Percentiles rank a stretch among this genome's conserved stretches.
Evolutionary conservation across 2,888 invertebrate species (phyloP).

Genomic region (Fissipunctia ypsillon): DNA sequence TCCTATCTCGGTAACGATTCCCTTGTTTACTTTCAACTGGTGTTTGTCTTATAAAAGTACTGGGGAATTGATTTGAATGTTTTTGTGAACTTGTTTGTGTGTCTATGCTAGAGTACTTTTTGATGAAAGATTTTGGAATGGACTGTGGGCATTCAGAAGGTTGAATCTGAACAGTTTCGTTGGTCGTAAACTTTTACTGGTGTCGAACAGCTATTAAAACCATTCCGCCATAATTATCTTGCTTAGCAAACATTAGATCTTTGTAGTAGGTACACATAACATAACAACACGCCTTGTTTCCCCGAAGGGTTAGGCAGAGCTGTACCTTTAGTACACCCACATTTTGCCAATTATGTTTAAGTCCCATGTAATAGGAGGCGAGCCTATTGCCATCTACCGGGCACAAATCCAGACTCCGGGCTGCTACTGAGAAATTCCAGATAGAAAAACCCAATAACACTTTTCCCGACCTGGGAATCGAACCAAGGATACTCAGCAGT

Average conservation of each 20-base stretch:
- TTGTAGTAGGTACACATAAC: not conserved
- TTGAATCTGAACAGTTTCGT: not conserved
- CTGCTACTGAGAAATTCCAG: no score
- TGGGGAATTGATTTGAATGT: constrained; percentile 30
- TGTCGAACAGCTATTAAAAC: not conserved
- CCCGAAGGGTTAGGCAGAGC: no score
- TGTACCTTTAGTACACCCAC: no score
- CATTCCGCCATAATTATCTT: not conserved
- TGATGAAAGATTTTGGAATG: constrained; percentile 23
- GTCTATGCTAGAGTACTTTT: not conserved
- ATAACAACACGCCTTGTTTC: no score
- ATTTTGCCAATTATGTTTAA: no score
- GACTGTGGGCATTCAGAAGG: not conserved
- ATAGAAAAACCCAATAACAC: no score
- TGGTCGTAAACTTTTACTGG: not conserved
- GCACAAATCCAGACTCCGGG: no score
- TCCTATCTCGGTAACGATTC: constrained; percentile 39
- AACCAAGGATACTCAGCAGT: no score
- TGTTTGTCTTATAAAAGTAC: constrained; percentile 47
- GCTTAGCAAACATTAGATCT: not conserved
- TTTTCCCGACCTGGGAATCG: no score
- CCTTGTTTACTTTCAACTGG: constrained; percentile 51
- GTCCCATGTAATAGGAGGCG: no score
- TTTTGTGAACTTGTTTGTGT: constrained; percentile 12
- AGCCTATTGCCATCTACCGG: no score